Evolutionary conservation across 1,140 invertebrate genomes (phyloP).

Genomic region (Stratiolaelaps scimitus): DNA sequence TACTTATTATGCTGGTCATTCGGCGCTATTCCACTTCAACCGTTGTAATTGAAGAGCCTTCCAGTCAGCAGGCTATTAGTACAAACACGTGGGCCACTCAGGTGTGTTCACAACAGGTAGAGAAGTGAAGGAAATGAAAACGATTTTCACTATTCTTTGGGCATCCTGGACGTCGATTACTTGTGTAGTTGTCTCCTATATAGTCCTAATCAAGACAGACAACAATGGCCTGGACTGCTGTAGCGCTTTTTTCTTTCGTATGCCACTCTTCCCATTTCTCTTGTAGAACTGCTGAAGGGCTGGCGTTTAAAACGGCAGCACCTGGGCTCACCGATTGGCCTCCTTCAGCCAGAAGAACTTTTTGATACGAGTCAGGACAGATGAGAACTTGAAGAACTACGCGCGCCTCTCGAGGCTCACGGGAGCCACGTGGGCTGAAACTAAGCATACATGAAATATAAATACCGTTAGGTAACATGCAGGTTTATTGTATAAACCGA

Average conservation of each 20-base stretch:
- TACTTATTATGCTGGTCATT: too few species aligned
- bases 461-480: background rate
- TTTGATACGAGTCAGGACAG: constrained; percentile 14
- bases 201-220: background rate
- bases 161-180: too few species aligned
- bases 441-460: background rate
- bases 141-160: too few species aligned
- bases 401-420: too few species aligned
- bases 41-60: too few species aligned
- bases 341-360: background rate
- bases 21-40: too few species aligned
- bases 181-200: too few species aligned
- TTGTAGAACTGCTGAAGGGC: background rate
- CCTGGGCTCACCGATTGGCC: background rate
- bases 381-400: constrained; percentile 5
- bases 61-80: too few species aligned
- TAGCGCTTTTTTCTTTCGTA: constrained; percentile 20
- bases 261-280: constrained; percentile 12
- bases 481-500: background rate
- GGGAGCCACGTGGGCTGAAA: too few species aligned
- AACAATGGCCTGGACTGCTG: background rate
- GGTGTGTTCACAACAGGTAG: too few species aligned
- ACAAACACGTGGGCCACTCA: too few species aligned
- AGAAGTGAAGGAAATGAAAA: too few species aligned
- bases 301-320: background rate